phyloP scores from a whole-genome alignment of 1,140 invertebrate genomes.

The Manduca sexta region DNA sequence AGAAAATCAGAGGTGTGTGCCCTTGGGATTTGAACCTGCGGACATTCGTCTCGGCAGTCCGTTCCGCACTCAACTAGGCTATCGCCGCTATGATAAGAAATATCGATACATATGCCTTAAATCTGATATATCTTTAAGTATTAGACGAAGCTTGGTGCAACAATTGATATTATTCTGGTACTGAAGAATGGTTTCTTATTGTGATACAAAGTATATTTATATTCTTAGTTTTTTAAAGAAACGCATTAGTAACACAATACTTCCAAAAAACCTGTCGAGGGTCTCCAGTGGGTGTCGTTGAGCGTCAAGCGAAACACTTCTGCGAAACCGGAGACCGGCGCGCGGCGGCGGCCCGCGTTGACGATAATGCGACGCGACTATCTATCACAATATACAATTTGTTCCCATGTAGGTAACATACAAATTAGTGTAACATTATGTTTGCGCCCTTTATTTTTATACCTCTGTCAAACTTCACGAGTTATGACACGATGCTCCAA shows the following conservation, averaged over 20 bases:
- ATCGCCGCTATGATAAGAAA: no score
- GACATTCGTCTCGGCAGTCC: no score
- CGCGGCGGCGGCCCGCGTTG: slow-evolving; percentile 22
- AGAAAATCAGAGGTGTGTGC: no score
- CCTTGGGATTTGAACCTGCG: no score
- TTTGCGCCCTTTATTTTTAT: slow-evolving; percentile 53
- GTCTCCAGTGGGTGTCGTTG: slow-evolving; percentile 32
- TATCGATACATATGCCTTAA: no score
- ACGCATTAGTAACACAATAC: slow-evolving; percentile 7
- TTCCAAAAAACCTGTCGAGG: slow-evolving; percentile 23
- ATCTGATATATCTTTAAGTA: no score
- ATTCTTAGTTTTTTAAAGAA: neutral
- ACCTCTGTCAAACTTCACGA: slow-evolving; percentile 43
- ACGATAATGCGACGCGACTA: slow-evolving; percentile 47
- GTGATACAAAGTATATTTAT: no score
- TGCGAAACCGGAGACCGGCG: slow-evolving; percentile 52
- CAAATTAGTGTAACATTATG: slow-evolving; percentile 66
- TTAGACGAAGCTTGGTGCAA: no score
- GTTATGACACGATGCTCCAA: slow-evolving; percentile 38
- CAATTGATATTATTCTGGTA: no score
- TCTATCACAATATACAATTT: slow-evolving; percentile 64
- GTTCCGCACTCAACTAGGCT: no score
- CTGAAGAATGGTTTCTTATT: no score
- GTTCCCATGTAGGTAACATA: slow-evolving; percentile 56
- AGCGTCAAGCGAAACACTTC: slow-evolving; percentile 62